These are phyloP conservation scores for Mallotus villosus DNA, from an alignment of 2,797 vertebrate species.

Conservation along the genomic window DNA sequence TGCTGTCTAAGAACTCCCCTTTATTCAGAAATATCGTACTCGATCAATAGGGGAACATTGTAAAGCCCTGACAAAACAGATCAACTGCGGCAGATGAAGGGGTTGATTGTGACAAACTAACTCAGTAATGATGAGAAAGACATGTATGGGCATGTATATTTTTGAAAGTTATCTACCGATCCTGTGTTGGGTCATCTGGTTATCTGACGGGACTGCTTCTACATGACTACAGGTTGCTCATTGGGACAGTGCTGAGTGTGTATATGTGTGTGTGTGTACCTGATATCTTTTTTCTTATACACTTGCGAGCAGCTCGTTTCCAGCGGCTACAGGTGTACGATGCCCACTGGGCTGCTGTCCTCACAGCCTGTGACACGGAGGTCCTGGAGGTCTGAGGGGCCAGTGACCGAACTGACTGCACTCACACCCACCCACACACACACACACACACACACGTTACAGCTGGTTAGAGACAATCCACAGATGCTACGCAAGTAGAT, in stretches of 20 bases:
- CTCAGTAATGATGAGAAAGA: neutral
- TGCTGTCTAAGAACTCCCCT: constrained; percentile 42
- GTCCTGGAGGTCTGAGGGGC: constrained; percentile 22
- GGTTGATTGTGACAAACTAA: neutral
- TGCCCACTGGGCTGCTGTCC: constrained; percentile 42
- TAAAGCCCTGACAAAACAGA: neutral
- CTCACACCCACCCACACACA: constrained; percentile 16
- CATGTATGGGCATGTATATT: neutral
- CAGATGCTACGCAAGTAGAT: neutral
- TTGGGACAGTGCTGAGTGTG: neutral
- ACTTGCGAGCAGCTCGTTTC: constrained; percentile 42
- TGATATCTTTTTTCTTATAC: constrained; percentile 37
- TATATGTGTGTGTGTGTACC: constrained; percentile 31
- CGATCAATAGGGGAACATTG: neutral
- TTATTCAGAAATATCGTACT: neutral
- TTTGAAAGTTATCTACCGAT: neutral
- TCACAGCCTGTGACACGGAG: constrained; percentile 10
- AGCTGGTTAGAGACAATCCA: neutral
- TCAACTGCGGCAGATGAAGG: neutral
- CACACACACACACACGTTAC: constrained; percentile 15
- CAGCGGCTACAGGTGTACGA: constrained; percentile 57
- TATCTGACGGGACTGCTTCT: neutral
- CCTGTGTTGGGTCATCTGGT: neutral
- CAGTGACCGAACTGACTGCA: constrained; percentile 15
- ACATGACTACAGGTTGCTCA: neutral